Conservation (phyloP, 2,113 vertebrate genomes). For the Panthera leo region DNA sequence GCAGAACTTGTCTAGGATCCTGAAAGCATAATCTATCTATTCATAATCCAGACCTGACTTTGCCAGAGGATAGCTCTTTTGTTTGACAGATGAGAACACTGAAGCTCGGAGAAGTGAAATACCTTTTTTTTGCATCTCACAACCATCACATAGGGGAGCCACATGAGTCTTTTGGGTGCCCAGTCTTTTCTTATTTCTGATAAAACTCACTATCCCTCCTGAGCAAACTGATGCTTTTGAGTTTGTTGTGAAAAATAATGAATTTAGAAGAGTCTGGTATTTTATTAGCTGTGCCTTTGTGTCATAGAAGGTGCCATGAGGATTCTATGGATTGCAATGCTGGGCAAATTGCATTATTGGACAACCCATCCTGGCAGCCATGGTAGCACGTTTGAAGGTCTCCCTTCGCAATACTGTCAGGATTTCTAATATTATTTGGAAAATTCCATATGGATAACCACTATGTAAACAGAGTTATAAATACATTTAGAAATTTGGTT, state of each 20-base stretch:
- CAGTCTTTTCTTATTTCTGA: background rate
- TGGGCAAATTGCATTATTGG: background rate
- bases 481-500: constrained; percentile 31
- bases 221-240: background rate
- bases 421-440: constrained; percentile 60
- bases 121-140: background rate
- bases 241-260: background rate
- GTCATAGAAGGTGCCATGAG: background rate
- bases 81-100: background rate
- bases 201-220: background rate
- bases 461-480: background rate
- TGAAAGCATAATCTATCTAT: background rate
- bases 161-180: background rate
- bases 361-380: background rate
- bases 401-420: constrained; percentile 48
- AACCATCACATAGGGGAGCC: background rate
- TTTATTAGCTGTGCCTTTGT: background rate
- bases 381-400: constrained; percentile 18
- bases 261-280: background rate
- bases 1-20: background rate
- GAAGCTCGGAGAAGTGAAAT: background rate
- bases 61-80: background rate
- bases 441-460: background rate
- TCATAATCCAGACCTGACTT: background rate
- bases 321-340: background rate